Conservation (phyloP, 2,797 vertebrate species). For the Semotilus atromaculatus region DNA sequence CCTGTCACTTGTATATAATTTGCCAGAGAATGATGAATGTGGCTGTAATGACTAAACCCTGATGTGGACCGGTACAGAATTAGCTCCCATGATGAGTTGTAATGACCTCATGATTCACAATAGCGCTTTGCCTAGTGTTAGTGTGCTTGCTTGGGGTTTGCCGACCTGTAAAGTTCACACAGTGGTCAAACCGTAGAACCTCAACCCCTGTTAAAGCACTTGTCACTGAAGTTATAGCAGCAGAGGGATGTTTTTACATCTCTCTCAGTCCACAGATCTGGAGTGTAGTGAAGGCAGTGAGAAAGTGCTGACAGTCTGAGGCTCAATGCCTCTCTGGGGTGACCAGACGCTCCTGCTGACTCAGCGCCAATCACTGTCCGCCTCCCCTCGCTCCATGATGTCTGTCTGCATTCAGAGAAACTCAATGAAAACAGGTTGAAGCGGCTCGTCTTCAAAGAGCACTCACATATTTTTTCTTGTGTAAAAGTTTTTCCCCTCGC, state of each 20-base stretch:
- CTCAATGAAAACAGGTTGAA: conserved; percentile 5
- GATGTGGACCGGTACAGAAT: conserved; percentile 7
- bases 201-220: conserved; percentile 18
- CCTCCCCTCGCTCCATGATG: conserved; percentile 24
- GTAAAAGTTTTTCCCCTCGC: not conserved
- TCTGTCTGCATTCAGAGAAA: conserved; percentile 37
- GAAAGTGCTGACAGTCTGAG: conserved; percentile 56
- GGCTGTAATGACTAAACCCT: conserved; percentile 10
- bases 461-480: too few species aligned
- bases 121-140: conserved; percentile 22
- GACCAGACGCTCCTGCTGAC: conserved; percentile 54
- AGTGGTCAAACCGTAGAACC: not conserved
- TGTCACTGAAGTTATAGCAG: not conserved
- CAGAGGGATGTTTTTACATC: conserved; percentile 14
- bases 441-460: not conserved
- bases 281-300: not conserved
- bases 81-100: conserved; percentile 16
- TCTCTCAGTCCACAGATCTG: conserved; percentile 10
- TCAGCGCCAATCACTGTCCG: conserved; percentile 34
- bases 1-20: conserved; percentile 39
- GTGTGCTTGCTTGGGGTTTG: conserved; percentile 3
- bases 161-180: conserved; percentile 31
- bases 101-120: conserved; percentile 14
- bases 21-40: conserved; percentile 41
- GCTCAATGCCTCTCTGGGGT: conserved; percentile 35